Conservation (phyloP, 1,140 invertebrate genomes). For the Drosophila tsacasi region DNA sequence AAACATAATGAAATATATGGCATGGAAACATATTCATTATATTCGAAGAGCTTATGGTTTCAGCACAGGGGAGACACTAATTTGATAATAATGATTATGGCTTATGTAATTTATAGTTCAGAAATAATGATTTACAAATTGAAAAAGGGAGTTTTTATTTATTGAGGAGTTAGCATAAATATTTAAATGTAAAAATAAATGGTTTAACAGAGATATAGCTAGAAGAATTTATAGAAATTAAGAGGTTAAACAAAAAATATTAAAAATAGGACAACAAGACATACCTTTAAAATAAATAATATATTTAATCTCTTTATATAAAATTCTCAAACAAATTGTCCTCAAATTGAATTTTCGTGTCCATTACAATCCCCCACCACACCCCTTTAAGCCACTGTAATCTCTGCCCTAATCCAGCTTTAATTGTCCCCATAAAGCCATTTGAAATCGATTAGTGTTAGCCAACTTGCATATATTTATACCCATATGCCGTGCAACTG, state of each 20-base stretch:
- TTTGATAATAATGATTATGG: background rate
- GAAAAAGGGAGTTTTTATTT: background rate
- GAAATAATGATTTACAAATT: background rate
- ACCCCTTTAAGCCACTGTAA: background rate
- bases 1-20: conserved; percentile 11
- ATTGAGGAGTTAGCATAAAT: no score
- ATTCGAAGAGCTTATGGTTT: background rate
- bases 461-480: background rate
- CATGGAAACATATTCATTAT: conserved; percentile 7
- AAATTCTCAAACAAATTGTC: background rate
- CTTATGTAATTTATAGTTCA: background rate
- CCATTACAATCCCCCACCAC: background rate
- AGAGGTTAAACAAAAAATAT: no score
- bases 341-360: background rate
- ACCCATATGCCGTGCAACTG: background rate
- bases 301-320: fast-evolving
- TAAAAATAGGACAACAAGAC: no score
- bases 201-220: no score
- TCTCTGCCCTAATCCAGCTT: conserved; percentile 23
- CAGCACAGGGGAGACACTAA: conserved; percentile 7
- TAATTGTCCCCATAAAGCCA: conserved; percentile 21
- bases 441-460: conserved; percentile 38
- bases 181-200: background rate
- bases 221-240: background rate
- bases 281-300: background rate